Conservation (phyloP, 2,797 vertebrate species). For the Potorous gilbertii region DNA sequence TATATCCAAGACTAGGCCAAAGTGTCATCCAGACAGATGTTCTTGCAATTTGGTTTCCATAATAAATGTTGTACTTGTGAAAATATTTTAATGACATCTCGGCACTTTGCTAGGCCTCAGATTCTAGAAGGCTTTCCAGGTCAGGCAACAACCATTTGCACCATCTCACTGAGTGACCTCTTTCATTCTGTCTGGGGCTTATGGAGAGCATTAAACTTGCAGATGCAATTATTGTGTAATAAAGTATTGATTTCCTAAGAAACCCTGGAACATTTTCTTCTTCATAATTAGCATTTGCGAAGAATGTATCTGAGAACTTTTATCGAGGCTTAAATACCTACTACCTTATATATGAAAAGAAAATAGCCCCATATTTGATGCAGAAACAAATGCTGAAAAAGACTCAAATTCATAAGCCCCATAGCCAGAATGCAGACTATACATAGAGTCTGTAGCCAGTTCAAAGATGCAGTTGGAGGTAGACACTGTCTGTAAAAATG, state of each 20-base stretch:
- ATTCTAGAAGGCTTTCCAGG: constrained; percentile 83
- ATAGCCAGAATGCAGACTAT: constrained; percentile 21
- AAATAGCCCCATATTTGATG: constrained; percentile 72
- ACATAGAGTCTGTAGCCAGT: constrained; percentile 4
- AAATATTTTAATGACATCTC: constrained; percentile 79
- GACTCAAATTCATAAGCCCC: constrained; percentile 33
- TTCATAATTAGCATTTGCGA: constrained; percentile 86
- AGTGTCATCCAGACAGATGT: constrained; percentile 76
- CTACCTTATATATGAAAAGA: constrained; percentile 81
- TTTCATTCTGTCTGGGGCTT: constrained; percentile 79
- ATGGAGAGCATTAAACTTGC: constrained; percentile 84
- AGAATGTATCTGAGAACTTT: constrained; percentile 76
- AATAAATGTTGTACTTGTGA: constrained; percentile 77
- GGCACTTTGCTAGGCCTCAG: constrained; percentile 74
- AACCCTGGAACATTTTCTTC: constrained; percentile 84
- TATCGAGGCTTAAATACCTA: constrained; percentile 80
- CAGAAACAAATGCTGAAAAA: constrained; percentile 74
- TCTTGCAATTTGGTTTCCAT: constrained; percentile 77
- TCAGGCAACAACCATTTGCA: constrained; percentile 79
- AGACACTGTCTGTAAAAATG: constrained; percentile 42
- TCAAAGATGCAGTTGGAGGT: constrained; percentile 35
- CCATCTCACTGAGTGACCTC: constrained; percentile 80
- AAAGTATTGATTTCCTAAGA: constrained; percentile 87
- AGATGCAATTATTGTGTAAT: constrained; percentile 88
- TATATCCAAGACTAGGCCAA: constrained; percentile 70